Base-by-base conservation (phyloP, 2,113 vertebrate genomes). In the Corythoichthys intestinalis region DNA sequence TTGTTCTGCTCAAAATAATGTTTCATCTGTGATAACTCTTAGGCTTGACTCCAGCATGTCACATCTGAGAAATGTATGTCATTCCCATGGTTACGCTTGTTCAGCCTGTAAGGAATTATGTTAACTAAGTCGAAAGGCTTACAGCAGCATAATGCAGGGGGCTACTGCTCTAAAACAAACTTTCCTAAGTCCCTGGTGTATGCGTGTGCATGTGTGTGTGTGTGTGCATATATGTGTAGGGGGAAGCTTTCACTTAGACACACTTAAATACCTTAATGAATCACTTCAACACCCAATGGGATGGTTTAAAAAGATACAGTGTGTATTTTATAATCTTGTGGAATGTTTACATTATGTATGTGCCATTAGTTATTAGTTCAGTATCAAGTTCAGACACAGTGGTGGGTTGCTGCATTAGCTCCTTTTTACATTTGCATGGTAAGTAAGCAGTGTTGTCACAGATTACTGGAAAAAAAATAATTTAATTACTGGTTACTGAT, bases 41-140 rank as follows among this genome's bases (percentile, higher is more conserved):
- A 2, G 62, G 78, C 68, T 58, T 69, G 28, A 35, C 39, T 61
- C 37, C 67, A 75, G 66, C 70, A 75, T 75, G 70, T 83, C 77
- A 83, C 59, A 47, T 72, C 79, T n/a, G 6, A 73, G 65, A 83
- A 87, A 89, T 87, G 72, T 80, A 73, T 86, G 85, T 84, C 85
- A 80, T 84, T 82, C 71, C 89, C 81, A 82, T 82, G 85, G 85
- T 69, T 80, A 86, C 70, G 13, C 59, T 73, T 53, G 70, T 70
- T 72, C 80, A 71, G 76, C 65, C 77, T 79, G 77, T 69, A 65
- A 75, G 76, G 77, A 52, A 60, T 82, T 79, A 86, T 87, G 81
- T 85, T 76, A 78, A 80, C 63, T 86, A 86, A 86, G 77, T 83
- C 77, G 78, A 72, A 81, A 71, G 79, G 85, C 80, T 87, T 86